Conservation (phyloP, 2,113 vertebrate species). For the Tonatia bakeri region DNA sequence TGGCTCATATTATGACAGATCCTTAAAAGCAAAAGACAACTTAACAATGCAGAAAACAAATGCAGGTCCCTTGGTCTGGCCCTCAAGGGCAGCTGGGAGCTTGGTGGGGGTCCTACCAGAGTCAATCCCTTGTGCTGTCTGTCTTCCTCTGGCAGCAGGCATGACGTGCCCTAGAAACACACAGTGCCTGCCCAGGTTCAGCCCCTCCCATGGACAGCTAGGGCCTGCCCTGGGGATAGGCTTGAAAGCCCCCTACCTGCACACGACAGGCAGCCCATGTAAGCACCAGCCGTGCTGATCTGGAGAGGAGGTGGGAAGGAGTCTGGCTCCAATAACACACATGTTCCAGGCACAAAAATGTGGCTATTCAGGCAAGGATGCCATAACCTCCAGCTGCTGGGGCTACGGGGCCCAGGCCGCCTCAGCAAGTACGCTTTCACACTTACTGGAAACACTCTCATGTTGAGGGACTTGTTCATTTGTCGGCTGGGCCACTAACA, state of each 20-base stretch:
- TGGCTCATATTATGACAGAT: slow-evolving; percentile 59
- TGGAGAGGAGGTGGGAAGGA: background rate
- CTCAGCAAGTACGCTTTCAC: background rate
- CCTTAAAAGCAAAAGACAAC: slow-evolving; percentile 64
- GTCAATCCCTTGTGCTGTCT: background rate
- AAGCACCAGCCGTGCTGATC: background rate
- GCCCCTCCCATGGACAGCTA: background rate
- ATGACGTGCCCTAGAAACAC: background rate
- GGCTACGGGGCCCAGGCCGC: background rate
- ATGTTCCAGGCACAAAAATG: slow-evolving; percentile 20
- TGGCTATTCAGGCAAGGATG: background rate
- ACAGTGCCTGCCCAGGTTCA: background rate
- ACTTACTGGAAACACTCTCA: slow-evolving; percentile 46
- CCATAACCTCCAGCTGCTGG: background rate
- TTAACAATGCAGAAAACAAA: slow-evolving; percentile 58
- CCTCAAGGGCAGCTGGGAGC: slow-evolving; percentile 39
- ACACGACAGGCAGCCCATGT: background rate
- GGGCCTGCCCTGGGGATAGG: background rate
- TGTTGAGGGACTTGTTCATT: background rate
- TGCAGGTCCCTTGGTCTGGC: slow-evolving; percentile 27
- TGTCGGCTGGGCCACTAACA: background rate
- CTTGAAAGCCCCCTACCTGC: background rate
- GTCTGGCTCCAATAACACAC: slow-evolving; percentile 15
- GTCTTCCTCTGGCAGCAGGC: background rate
- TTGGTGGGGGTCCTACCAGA: background rate